Evolutionary conservation across 2,888 invertebrate genomes (phyloP).

Genomic region (Plusia festucae): DNA sequence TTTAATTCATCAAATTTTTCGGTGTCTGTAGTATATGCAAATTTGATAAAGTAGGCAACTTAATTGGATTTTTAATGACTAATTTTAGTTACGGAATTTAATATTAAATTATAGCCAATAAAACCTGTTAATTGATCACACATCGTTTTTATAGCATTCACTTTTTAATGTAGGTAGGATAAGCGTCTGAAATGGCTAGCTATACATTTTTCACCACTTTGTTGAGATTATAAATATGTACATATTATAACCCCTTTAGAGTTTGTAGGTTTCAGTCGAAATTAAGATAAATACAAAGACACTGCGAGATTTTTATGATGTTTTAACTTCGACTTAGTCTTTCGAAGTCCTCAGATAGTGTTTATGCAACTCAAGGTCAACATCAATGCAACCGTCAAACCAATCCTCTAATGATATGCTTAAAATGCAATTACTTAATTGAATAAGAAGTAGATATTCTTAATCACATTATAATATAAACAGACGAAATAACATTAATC

Average conservation of each 20-base stretch:
- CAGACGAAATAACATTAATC: not conserved
- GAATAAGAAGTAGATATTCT: slow-evolving; percentile 12
- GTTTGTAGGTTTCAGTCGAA: too few relatives aligned
- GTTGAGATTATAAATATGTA: too few relatives aligned
- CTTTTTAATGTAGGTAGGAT: not conserved
- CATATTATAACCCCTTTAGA: too few relatives aligned
- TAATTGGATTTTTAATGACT: not conserved
- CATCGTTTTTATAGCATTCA: not conserved
- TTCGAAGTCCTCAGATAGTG: not conserved
- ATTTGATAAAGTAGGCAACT: not conserved
- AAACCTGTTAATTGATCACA: slow-evolving; percentile 1
- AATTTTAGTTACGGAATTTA: not conserved
- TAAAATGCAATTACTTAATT: slow-evolving; percentile 18
- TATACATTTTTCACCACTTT: not conserved
- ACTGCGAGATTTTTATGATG: too few relatives aligned
- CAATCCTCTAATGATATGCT: slow-evolving; percentile 10
- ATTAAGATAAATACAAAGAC: too few relatives aligned
- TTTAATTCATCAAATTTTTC: not conserved
- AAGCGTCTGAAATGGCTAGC: not conserved
- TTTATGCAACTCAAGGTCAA: slow-evolving; percentile 7
- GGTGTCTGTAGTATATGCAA: not conserved
- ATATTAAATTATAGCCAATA: not conserved
- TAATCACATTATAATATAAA: not conserved
- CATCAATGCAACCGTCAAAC: not conserved
- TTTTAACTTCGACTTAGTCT: too few relatives aligned